Base-by-base conservation (phyloP, 2,113 vertebrate genomes). In the Ahaetulla prasina region DNA sequence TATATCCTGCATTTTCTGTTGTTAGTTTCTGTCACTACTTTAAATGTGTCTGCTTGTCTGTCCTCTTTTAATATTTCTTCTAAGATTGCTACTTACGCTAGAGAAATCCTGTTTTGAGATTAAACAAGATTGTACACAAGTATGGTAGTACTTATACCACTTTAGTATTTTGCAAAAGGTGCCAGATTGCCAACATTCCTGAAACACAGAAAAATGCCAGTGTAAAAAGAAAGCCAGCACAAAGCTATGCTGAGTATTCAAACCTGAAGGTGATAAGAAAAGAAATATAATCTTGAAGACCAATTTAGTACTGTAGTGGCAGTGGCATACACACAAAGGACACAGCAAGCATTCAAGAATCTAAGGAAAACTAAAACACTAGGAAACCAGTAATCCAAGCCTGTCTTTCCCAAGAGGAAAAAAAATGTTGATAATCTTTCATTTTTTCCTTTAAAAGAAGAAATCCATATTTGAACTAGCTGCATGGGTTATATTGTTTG, bases 391-490 rank as follows among this genome's bases (percentile, higher is more conserved):
- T 39, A 80, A 80, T 43, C 74, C 91, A 84, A 89, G 88, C 53
- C 88, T 1, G 1, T 92, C 9, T 88, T 87, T 39, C 27, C 2
- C 10, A 30, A 5, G 43, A 22, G 74, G 68, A 80, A 92, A 85
- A 25, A 20, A 92, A 90, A 4, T 53, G 43, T 55, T 50, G 0
- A 3, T 91, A 93, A 88, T 80, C n/a, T 89, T 25, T 86, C 74
- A 88, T 23, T 93, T 2, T 85, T 85, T 87, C 53, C 92, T 91
- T 93, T 91, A 45, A 55, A n/a, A 18, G 35, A 93, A 88, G 53
- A 88, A 53, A 18, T 63, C 45, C 91, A 87, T 90, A 39, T 55
- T 80, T 60, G 53, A 89, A 16, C 30, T 74, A 49, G 20, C 3
- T 30, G 16, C 39, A 43, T 10, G 35, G 52, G 49, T 23, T 47